These are phyloP conservation scores for Sinella curviseta DNA, from an alignment of 1,140 invertebrate species.

Conservation along the genomic window DNA sequence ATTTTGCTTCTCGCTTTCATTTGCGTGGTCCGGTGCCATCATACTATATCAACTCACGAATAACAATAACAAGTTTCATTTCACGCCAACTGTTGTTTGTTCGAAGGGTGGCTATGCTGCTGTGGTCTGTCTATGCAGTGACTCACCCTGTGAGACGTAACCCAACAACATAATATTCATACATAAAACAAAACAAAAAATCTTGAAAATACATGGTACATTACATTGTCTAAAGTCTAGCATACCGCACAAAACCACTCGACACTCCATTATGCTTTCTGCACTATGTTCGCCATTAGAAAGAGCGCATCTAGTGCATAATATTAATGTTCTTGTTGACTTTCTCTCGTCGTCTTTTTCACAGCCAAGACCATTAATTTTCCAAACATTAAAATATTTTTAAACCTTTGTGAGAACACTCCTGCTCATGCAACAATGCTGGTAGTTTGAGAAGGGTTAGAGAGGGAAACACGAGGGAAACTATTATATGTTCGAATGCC, in stretches of 20 bases:
- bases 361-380: slow-evolving; percentile 10
- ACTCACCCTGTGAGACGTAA: too few relatives aligned
- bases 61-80: too few relatives aligned
- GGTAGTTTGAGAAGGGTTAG: background rate
- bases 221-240: too few relatives aligned
- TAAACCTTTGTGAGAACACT: background rate
- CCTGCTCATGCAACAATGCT: background rate
- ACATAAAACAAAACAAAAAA: too few relatives aligned
- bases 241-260: background rate
- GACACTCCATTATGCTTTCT: background rate
- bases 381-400: background rate
- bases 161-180: too few relatives aligned
- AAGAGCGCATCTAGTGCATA: background rate
- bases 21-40: too few relatives aligned
- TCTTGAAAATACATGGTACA: too few relatives aligned
- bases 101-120: too few relatives aligned
- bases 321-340: slow-evolving; percentile 8
- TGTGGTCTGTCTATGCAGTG: too few relatives aligned
- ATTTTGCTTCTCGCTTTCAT: too few relatives aligned
- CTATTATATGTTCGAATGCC: background rate
- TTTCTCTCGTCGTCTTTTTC: background rate
- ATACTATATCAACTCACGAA: too few relatives aligned
- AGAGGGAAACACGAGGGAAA: background rate
- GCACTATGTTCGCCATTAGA: background rate
- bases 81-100: too few relatives aligned